Evolutionary conservation across 2,797 vertebrate species (phyloP).

Genomic region (Danionella dracula): DNA sequence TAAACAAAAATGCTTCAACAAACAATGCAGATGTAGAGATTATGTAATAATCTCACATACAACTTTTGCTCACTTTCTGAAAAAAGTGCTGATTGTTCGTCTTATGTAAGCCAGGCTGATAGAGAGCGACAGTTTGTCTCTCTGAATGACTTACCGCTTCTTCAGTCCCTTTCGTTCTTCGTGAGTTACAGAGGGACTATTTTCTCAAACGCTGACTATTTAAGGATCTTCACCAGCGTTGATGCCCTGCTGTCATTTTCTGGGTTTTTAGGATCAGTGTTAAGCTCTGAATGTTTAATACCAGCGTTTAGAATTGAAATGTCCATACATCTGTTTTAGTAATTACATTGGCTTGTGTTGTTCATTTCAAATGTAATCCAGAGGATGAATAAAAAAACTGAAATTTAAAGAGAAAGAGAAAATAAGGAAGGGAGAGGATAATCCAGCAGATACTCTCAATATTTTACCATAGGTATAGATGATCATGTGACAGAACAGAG

Average conservation of each 20-base stretch:
- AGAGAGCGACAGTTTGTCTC: constrained; percentile 4
- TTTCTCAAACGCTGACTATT: background rate
- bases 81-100: constrained; percentile 8
- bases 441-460: background rate
- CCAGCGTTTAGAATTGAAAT: background rate
- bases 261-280: background rate
- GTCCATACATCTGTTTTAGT: background rate
- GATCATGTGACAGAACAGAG: too few species aligned
- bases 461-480: too few species aligned
- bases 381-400: background rate
- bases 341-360: background rate
- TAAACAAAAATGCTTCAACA: too few species aligned
- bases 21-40: too few species aligned
- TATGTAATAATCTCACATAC: too few species aligned
- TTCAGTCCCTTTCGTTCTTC: background rate
- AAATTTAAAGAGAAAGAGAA: background rate
- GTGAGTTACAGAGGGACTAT: too few species aligned
- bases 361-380: background rate
- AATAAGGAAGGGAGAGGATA: background rate
- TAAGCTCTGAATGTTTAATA: background rate
- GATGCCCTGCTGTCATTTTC: background rate
- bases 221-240: background rate
- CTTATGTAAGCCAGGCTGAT: background rate
- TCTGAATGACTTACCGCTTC: background rate
- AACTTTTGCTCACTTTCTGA: too few species aligned